Evolutionary conservation across 2,797 vertebrate genomes (phyloP).

Genomic region (Pseudomugil gertrudae): DNA sequence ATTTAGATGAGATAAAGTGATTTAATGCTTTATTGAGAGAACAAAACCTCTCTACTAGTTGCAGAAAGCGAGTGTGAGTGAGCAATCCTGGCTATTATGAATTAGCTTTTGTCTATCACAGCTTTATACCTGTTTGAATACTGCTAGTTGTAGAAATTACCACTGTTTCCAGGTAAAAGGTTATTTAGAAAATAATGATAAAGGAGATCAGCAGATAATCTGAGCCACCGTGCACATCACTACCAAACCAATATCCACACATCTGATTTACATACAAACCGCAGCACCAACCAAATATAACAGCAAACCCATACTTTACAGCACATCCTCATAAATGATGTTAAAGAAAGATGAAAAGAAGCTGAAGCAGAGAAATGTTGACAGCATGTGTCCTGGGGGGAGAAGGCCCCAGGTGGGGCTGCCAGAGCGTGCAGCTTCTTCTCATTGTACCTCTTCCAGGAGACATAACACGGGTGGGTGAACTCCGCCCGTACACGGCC

Average conservation of each 20-base stretch:
- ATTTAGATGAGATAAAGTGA: not conserved
- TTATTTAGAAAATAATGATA: not conserved
- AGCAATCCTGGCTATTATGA: no score
- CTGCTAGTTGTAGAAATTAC: not conserved
- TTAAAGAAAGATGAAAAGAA: conserved; percentile 45
- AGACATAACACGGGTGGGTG: conserved; percentile 57
- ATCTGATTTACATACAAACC: conserved; percentile 23
- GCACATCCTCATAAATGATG: conserved; percentile 7
- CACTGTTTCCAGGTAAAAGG: not conserved
- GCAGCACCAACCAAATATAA: conserved; percentile 8
- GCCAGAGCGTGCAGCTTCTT: conserved; percentile 54
- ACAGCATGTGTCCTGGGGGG: conserved; percentile 30
- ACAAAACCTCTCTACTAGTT: no score
- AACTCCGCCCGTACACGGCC: conserved; percentile 33
- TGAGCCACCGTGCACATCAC: not conserved
- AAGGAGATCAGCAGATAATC: not conserved
- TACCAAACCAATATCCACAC: not conserved
- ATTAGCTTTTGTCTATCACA: no score
- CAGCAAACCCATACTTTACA: not conserved
- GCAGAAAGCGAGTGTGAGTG: no score
- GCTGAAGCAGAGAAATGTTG: conserved; percentile 22
- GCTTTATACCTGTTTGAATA: no score
- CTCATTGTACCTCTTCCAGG: conserved; percentile 53
- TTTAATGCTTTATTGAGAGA: not conserved
- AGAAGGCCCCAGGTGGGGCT: conserved; percentile 64